Conservation (phyloP, 2,113 vertebrate species). For the Brachypodius melanocephalos region DNA sequence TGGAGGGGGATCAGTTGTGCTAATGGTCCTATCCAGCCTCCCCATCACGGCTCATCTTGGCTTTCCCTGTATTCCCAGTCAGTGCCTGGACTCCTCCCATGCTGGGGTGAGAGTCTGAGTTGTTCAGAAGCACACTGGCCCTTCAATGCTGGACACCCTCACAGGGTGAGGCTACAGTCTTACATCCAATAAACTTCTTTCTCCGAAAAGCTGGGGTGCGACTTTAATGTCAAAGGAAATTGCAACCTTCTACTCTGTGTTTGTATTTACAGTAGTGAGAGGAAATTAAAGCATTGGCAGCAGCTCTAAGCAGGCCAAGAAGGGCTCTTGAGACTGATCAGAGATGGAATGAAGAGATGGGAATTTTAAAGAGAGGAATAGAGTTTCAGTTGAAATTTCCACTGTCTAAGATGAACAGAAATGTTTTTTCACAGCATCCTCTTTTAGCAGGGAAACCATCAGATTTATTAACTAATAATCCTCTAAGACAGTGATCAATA, state of each 20-base stretch:
- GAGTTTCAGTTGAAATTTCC: not conserved
- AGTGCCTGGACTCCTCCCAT: not conserved
- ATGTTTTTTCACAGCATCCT: not conserved
- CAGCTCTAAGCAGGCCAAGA: not conserved
- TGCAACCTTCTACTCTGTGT: not conserved
- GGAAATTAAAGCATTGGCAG: not conserved
- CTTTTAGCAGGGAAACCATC: not conserved
- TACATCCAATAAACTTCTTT: not conserved
- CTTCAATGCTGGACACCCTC: not conserved
- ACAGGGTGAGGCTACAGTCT: not conserved
- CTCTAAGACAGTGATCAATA: not conserved
- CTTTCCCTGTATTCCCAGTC: not conserved
- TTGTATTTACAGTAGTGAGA: not conserved
- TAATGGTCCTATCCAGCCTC: not conserved
- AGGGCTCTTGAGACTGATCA: not conserved
- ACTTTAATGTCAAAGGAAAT: not conserved
- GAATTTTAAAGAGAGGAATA: not conserved
- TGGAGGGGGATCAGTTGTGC: not conserved
- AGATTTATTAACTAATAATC: not conserved
- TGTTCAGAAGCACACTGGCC: not conserved
- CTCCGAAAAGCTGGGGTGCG: not conserved
- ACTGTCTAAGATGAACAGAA: not conserved
- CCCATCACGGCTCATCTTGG: not conserved
- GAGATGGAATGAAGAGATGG: not conserved
- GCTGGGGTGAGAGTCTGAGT: not conserved